Evolutionary conservation across 2,797 vertebrate species (phyloP), one percentile per base, ranked within the genome.

Genomic region (Lateolabrax maculatus): DNA sequence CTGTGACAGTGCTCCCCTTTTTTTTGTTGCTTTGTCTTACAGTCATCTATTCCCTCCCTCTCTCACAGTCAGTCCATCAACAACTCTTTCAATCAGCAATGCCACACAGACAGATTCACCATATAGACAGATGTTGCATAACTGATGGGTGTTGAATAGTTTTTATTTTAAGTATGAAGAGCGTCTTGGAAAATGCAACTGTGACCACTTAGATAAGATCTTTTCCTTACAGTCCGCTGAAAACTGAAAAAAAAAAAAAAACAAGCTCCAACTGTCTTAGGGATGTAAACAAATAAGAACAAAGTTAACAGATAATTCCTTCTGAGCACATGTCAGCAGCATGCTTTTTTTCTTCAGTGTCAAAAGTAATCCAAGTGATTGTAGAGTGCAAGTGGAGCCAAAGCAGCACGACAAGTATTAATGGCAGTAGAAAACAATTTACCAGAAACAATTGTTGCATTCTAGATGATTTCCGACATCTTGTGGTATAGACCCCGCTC

Each of bases 1-100:
- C 6, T 55, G n/a, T n/a, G n/a, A n/a, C n/a, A n/a, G n/a, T n/a
- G n/a, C n/a, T n/a, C n/a, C n/a, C n/a, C n/a, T n/a, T n/a, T 29
- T 63, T 70, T 51, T 44, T 19, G 43, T 10, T 62, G 11, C 41
- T 27, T 11, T 34, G 25, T 66, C 58, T 76, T 55, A 41, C 39
- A 58, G 56, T 34, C 39, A 25, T 79, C 23, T 75, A 37, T 37
- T 39, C 65, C 64, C 71, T 81, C 83, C 58, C 55, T 56, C 71
- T 69, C 56, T 70, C n/a, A 63, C 43, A 37, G 1, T 64, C 15
- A 27, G 23, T 51, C 46, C 15, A 46, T 15, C 60, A 71, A 15
- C 10, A 51, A 9, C 15, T 43, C 37, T 55, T 63, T 66, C 27
- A 31, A 25, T 48, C 48, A 43, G 15, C 37, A 64, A 46, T 10